Evolutionary conservation across 2,888 invertebrate species (phyloP).

Genomic region (Subacronicta megacephala): DNA sequence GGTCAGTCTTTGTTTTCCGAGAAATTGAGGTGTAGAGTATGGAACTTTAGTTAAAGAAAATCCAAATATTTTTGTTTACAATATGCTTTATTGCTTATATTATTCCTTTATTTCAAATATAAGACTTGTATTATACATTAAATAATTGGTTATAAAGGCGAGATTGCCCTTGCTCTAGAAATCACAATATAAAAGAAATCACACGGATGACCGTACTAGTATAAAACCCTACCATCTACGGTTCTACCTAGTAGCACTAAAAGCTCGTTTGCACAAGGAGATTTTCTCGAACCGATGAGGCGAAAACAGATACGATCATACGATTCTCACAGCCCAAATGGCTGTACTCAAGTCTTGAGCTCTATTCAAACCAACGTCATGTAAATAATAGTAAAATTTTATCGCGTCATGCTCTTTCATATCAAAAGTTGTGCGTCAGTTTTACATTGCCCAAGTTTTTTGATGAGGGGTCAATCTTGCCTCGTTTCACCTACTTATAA

Average conservation of each 20-base stretch:
- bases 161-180: no score
- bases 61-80: no score
- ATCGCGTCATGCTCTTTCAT: constrained; percentile 12
- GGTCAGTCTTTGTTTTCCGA: constrained; percentile 10
- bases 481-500: not conserved
- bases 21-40: not conserved
- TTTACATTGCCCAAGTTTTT: constrained; percentile 22
- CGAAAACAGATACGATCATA: constrained; percentile 33
- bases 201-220: not conserved
- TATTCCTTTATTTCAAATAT: no score
- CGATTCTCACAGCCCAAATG: constrained; percentile 21
- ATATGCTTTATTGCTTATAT: no score
- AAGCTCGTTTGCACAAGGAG: constrained; percentile 26
- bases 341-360: constrained; percentile 17
- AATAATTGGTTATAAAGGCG: no score
- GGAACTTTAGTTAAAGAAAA: not conserved
- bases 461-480: constrained; percentile 27
- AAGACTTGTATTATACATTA: no score
- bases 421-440: constrained; percentile 21
- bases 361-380: constrained; percentile 30
- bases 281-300: constrained; percentile 19
- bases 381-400: constrained; percentile 22
- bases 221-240: not conserved
- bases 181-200: no score
- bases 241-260: constrained; percentile 13